Conservation (phyloP, 2,113 vertebrate species). For the Toxotes chatareus region DNA sequence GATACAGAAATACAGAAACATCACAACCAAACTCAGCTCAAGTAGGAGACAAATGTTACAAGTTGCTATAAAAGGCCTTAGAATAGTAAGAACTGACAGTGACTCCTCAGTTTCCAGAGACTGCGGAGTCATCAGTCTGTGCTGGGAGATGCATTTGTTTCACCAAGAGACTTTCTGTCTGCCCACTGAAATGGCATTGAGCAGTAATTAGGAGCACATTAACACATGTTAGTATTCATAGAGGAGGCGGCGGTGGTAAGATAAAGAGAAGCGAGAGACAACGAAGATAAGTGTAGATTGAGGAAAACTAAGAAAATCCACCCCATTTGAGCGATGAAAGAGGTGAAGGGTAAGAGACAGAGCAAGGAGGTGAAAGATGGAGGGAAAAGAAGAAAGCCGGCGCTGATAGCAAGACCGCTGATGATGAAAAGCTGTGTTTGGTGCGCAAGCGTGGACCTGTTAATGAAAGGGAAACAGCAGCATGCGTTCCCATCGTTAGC, state of each 20-base stretch:
- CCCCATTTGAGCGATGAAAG: conserved; percentile 52
- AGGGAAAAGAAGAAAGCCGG: conserved; percentile 24
- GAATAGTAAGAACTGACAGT: conserved; percentile 6
- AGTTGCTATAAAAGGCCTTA: background rate
- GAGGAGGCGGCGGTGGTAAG: conserved; percentile 20
- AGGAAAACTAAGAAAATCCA: conserved; percentile 22
- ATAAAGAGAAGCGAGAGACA: conserved; percentile 12
- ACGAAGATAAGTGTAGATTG: conserved; percentile 22
- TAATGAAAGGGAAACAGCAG: conserved; percentile 75
- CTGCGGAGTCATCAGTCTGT: conserved; percentile 30
- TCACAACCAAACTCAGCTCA: background rate
- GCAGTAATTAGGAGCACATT: conserved; percentile 71
- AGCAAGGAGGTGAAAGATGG: conserved; percentile 45
- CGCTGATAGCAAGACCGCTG: conserved; percentile 39
- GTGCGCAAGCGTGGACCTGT: conserved; percentile 38
- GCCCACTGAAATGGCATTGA: conserved; percentile 59
- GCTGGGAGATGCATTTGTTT: conserved; percentile 35
- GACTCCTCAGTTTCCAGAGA: conserved; percentile 11
- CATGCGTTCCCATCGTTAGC: conserved; percentile 70
- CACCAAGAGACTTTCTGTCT: conserved; percentile 41
- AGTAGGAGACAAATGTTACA: background rate
- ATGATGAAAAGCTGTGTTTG: conserved; percentile 59
- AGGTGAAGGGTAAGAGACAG: conserved; percentile 36
- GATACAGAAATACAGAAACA: conserved; percentile 17
- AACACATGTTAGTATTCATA: conserved; percentile 47